These are phyloP conservation scores for Stenodera caucasica DNA, from an alignment of 2,888 invertebrate genomes.

Conservation along the genomic window DNA sequence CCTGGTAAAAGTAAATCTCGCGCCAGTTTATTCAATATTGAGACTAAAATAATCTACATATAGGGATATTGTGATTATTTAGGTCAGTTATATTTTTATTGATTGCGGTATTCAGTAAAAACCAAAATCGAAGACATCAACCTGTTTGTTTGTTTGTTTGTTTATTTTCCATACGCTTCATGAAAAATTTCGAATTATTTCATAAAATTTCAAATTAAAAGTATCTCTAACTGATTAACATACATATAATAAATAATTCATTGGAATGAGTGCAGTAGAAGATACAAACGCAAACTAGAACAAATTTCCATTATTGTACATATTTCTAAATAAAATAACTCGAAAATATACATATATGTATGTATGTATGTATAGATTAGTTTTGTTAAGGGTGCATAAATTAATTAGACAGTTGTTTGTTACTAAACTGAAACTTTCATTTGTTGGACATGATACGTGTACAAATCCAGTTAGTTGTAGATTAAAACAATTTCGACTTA, in stretches of 20 bases:
- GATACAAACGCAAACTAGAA: not conserved
- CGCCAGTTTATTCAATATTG: no score
- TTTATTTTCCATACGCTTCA: not conserved
- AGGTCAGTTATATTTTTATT: no score
- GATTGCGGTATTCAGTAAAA: not conserved
- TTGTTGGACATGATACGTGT: not conserved
- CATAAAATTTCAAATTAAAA: no score
- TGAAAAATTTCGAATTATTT: no score
- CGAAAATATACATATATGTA: no score
- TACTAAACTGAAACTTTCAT: not conserved
- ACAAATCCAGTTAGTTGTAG: not conserved
- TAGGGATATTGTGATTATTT: no score
- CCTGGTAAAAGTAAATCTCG: not conserved
- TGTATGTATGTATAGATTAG: not conserved
- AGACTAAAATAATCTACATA: no score
- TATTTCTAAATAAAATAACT: not conserved
- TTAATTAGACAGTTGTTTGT: not conserved
- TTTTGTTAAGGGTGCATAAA: constrained; percentile 1
- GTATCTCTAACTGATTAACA: not conserved
- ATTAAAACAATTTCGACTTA: not conserved
- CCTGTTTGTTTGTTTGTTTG: not conserved
- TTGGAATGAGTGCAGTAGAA: not conserved
- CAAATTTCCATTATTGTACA: not conserved
- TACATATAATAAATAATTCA: not conserved
- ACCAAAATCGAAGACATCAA: not conserved